These are phyloP conservation scores for Meta bourneti DNA, from an alignment of 2,888 invertebrate genomes.

Conservation along the genomic window DNA sequence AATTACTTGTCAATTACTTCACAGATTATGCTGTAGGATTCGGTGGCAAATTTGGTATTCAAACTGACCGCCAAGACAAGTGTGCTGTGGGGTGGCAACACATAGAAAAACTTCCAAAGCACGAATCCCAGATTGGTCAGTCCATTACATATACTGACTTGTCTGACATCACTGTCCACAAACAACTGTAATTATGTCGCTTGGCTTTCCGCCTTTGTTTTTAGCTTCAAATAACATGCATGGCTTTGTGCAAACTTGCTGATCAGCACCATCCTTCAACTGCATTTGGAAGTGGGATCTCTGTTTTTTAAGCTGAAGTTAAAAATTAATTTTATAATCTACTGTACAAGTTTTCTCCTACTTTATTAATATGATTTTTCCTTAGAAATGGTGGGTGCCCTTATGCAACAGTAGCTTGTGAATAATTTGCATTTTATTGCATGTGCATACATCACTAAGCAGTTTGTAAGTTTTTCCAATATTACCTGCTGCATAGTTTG, in stretches of 20 bases:
- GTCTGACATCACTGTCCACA: slow-evolving; percentile 19
- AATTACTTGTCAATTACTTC: slow-evolving; percentile 63
- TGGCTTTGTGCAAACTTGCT: slow-evolving; percentile 52
- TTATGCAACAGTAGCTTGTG: no score
- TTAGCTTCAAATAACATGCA: slow-evolving; percentile 67
- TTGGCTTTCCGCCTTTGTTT: slow-evolving; percentile 63
- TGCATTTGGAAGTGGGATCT: no score
- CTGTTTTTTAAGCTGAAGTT: no score
- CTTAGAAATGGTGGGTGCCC: no score
- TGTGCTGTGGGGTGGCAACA: slow-evolving; percentile 93
- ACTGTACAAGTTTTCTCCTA: no score
- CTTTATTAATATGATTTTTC: no score
- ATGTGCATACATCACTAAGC: no score
- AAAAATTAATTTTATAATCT: no score
- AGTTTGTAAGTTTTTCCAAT: no score
- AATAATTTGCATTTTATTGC: no score
- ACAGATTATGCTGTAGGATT: slow-evolving; percentile 88
- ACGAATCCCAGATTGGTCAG: slow-evolving; percentile 89
- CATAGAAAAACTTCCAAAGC: slow-evolving; percentile 83
- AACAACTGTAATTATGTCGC: slow-evolving; percentile 38
- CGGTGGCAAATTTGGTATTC: slow-evolving; percentile 82
- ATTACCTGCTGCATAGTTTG: no score
- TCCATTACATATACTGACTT: slow-evolving; percentile 36
- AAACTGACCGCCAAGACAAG: slow-evolving; percentile 85
- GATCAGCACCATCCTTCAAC: not conserved